Conservation (phyloP, 2,888 invertebrate species). For the Junonia oenone region DNA sequence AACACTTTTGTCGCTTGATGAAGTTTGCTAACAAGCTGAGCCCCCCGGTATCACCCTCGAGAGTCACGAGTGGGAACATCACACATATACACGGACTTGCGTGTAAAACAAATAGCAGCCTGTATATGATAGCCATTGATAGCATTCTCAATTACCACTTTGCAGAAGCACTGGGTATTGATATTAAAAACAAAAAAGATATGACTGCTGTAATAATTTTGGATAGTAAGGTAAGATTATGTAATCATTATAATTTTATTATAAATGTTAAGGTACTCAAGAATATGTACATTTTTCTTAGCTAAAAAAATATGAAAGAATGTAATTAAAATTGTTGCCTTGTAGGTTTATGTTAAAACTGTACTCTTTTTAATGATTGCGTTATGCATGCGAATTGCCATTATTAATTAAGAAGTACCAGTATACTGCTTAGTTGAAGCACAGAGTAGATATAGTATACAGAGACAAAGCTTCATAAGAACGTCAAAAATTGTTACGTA, state of each 20-base stretch:
- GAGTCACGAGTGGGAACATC: slow-evolving; percentile 39
- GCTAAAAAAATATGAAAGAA: too few species aligned
- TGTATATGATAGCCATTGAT: slow-evolving; percentile 83
- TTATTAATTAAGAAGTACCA: too few species aligned
- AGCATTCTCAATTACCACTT: slow-evolving; percentile 85
- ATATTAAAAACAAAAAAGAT: slow-evolving; percentile 79
- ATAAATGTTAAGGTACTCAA: too few species aligned
- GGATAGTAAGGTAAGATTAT: slow-evolving; percentile 81
- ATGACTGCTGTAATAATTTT: slow-evolving; percentile 85
- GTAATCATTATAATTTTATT: not conserved
- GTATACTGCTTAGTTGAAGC: too few species aligned
- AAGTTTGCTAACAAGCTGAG: slow-evolving; percentile 61
- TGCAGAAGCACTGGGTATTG: slow-evolving; percentile 86
- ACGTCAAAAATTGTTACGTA: too few species aligned
- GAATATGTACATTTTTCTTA: too few species aligned
- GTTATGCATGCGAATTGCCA: too few species aligned
- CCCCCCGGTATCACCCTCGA: slow-evolving; percentile 49
- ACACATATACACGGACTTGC: slow-evolving; percentile 66
- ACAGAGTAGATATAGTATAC: too few species aligned
- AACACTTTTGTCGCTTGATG: slow-evolving; percentile 59
- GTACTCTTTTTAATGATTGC: too few species aligned
- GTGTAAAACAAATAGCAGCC: slow-evolving; percentile 58
- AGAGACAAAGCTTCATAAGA: too few species aligned
- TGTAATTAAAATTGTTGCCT: too few species aligned
- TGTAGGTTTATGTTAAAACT: too few species aligned